Conservation (phyloP, 2,113 vertebrate species). For the Spermophilus dauricus region DNA sequence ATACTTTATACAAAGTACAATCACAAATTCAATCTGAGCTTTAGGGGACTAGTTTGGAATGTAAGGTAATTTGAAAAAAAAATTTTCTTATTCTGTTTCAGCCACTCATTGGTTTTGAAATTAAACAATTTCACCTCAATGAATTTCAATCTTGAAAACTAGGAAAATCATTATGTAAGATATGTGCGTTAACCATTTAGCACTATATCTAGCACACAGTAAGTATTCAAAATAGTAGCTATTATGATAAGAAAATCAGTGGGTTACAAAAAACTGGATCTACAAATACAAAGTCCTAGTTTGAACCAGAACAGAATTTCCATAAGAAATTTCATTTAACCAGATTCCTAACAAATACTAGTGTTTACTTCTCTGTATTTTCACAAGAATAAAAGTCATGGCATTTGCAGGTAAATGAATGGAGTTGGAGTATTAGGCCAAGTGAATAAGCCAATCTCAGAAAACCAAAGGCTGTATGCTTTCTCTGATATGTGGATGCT, state of each 20-base stretch:
- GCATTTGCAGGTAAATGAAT: too few relatives aligned
- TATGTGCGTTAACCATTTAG: not conserved
- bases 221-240: not conserved
- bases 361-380: not conserved
- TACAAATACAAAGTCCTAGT: not conserved
- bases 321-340: not conserved
- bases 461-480: too few relatives aligned
- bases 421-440: too few relatives aligned
- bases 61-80: not conserved
- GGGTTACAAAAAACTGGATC: not conserved
- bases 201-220: not conserved
- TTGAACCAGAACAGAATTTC: not conserved
- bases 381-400: not conserved
- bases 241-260: not conserved
- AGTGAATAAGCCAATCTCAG: too few relatives aligned
- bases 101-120: not conserved
- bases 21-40: not conserved
- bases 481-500: too few relatives aligned
- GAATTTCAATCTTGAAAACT: not conserved
- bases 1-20: not conserved
- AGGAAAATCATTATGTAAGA: conserved; percentile 11
- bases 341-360: not conserved
- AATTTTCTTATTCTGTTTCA: conserved; percentile 2
- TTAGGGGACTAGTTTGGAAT: not conserved
- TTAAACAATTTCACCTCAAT: not conserved